Evolutionary conservation across 2,797 vertebrate genomes (phyloP), one percentile per base, ranked within the genome.

Genomic region (Sphenopsis melanotis): DNA sequence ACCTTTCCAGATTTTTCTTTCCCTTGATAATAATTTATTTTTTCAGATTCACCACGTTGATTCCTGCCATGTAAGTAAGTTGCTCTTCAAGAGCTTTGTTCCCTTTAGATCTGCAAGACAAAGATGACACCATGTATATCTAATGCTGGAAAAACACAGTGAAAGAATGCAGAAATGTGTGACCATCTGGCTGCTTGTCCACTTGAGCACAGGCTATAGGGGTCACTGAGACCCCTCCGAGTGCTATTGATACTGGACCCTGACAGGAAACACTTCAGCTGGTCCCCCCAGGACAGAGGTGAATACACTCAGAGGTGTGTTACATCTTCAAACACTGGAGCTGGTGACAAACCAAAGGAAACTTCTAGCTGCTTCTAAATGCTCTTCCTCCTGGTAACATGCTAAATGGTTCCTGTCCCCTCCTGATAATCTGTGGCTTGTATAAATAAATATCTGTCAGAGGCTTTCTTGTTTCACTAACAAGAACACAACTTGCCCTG

Each of bases 171-270:
- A 95, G 93, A 96, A 96, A 88, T 70, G 61, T 72, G 87, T 96
- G 94, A 94, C 96, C 97, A 98, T 97, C 97, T 97, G 98, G 97
- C 89, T 95, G 96, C 86, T 84, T 96, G 97, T 96, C 97, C 96
- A 97, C 97, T 98, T 97, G 97, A 97, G 90, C 97, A 97, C 96
- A 97, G 97, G 98, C 96, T 98, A 92, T 97, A 97, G 81, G 98
- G 98, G 97, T 98, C 98, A 98, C 30, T 91, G 98, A 97, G 87
- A 97, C 94, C 95, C 97, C 97, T 97, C 95, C 52, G 82, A 97
- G 96, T 91, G 95, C 96, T 95, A 93, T 83, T 96, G 97, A 97
- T 97, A 97, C 91, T 44, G 46, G 80, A 96, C 77, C 96, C 91
- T 30, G 59, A 91, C 96, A 97, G 97, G 97, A 98, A 97, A 88